Base-by-base conservation (phyloP, 2,797 vertebrate genomes). In the Carapus acus region DNA sequence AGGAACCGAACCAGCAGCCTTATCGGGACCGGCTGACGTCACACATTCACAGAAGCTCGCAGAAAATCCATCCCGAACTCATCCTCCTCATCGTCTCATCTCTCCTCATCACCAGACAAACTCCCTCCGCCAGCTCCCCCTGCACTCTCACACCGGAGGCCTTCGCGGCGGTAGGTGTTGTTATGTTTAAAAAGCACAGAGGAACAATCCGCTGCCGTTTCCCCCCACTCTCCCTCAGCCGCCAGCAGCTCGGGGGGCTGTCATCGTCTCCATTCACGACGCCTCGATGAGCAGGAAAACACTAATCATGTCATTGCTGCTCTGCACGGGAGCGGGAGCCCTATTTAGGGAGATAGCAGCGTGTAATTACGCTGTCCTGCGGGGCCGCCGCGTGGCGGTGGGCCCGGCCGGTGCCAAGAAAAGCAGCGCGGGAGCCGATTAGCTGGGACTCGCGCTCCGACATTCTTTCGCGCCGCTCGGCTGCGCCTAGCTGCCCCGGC, bases 231-330 rank as follows among this genome's bases (percentile, higher is more conserved):
- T n/a, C n/a, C n/a, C n/a, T n/a, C 48, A 2, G 51, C 62, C 65
- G 5, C 71, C 58, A 55, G 37, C 73, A 61, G 72, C n/a, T n/a
- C n/a, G n/a, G n/a, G n/a, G n/a, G n/a, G n/a, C 75, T 83, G 81
- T 83, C 80, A 74, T 70, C 81, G n/a, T 77, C 61, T 36, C 40
- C 58, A 41, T 61, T 83, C 73, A 61, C 61, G 18, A 44, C 65
- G 61, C 69, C 67, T 49, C 34, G 71, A 75, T 58, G 68, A 75
- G 76, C 74, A 64, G 68, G 67, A 75, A 78, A 80, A 78, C 75
- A 80, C 77, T 69, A 76, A 78, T 83, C 78, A 83, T 82, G 76
- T 83, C 83, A 78, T 78, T 79, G 33, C 77, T 15, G 60, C 19
- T 69, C 63, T 31, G 71, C 58, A 53, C 54, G 37, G 44, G 55